phyloP scores from a whole-genome alignment of 2,888 invertebrate species.

The Ptychoptera albimana region DNA sequence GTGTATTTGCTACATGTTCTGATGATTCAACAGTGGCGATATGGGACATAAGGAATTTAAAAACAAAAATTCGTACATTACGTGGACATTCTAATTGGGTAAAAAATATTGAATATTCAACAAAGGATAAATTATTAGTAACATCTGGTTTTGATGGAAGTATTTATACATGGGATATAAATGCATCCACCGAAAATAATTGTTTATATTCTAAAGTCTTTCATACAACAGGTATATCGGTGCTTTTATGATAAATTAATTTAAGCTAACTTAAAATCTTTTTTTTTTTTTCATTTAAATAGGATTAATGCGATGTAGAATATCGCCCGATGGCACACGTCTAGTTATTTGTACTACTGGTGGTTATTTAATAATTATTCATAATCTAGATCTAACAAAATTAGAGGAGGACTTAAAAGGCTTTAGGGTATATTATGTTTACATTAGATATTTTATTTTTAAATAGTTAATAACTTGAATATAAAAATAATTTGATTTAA shows the following conservation, averaged over 20 bases:
- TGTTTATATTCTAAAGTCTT: slow-evolving; percentile 68
- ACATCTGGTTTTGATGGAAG: slow-evolving; percentile 89
- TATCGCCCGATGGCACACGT: slow-evolving; percentile 73
- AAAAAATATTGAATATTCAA: slow-evolving; percentile 87
- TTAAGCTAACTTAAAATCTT: background rate
- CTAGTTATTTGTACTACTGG: slow-evolving; percentile 83
- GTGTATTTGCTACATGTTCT: slow-evolving; percentile 84
- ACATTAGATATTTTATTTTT: background rate
- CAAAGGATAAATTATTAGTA: slow-evolving; percentile 65
- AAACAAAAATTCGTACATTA: slow-evolving; percentile 56
- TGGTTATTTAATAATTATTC: slow-evolving; percentile 78
- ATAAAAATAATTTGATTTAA: background rate
- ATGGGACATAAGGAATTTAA: slow-evolving; percentile 83
- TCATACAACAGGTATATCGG: slow-evolving; percentile 50
- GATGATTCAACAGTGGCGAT: slow-evolving; percentile 85
- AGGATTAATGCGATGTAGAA: slow-evolving; percentile 59
- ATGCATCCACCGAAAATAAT: slow-evolving; percentile 64
- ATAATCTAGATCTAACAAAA: slow-evolving; percentile 68
- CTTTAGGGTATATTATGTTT: slow-evolving; percentile 50
- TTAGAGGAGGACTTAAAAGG: slow-evolving; percentile 66
- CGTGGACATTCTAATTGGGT: slow-evolving; percentile 90
- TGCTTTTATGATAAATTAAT: background rate
- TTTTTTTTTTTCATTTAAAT: background rate
- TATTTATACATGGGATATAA: slow-evolving; percentile 89
- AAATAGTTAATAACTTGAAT: background rate